Evolutionary conservation across 1,140 invertebrate genomes (phyloP).

Genomic region (Meloidogyne floridensis): DNA sequence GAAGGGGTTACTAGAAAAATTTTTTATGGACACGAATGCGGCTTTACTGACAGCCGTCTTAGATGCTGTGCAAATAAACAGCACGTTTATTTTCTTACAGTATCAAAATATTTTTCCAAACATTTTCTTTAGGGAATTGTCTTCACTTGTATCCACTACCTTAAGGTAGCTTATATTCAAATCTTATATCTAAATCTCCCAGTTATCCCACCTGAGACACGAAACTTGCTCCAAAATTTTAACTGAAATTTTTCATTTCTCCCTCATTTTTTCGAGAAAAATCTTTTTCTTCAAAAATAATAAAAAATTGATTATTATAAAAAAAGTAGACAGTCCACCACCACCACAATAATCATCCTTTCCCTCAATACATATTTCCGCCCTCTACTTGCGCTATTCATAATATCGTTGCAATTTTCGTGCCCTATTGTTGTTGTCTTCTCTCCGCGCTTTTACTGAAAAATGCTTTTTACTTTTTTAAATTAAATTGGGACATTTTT

Average conservation of each 20-base stretch:
- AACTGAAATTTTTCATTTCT: neutral
- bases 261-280: neutral
- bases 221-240: too few relatives aligned
- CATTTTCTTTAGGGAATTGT: too few relatives aligned
- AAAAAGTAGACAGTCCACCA: neutral
- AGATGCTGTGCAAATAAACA: too few relatives aligned
- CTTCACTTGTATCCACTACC: too few relatives aligned
- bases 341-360: neutral
- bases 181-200: too few relatives aligned
- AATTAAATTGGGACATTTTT: neutral
- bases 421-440: neutral
- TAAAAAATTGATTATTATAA: neutral
- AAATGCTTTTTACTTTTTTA: neutral
- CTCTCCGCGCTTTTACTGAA: neutral
- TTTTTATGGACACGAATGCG: too few relatives aligned
- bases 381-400: slow-evolving; percentile 8
- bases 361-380: neutral
- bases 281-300: neutral
- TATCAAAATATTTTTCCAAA: too few relatives aligned
- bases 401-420: neutral
- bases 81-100: too few relatives aligned
- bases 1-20: too few relatives aligned
- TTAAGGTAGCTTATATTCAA: too few relatives aligned
- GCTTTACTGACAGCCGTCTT: too few relatives aligned
- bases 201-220: too few relatives aligned